These are phyloP conservation scores for Drosophila repleta DNA, from an alignment of 1,140 invertebrate genomes.

Conservation along the genomic window DNA sequence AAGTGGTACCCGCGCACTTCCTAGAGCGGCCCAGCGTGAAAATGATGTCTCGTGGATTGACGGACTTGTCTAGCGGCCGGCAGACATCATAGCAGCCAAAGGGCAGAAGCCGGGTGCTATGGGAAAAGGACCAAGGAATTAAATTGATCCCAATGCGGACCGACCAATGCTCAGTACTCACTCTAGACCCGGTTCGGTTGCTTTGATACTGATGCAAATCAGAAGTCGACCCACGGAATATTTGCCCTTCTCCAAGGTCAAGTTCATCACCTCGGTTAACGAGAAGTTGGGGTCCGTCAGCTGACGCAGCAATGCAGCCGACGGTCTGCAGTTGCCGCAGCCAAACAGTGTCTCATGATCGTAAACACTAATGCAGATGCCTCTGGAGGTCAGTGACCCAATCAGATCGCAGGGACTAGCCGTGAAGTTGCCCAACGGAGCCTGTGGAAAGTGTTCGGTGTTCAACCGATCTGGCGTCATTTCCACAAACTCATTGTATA, in stretches of 20 bases:
- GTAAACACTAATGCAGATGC: conserved; percentile 38
- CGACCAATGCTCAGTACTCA: conserved; percentile 5
- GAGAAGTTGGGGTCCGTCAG: conserved; percentile 47
- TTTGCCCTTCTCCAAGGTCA: conserved; percentile 13
- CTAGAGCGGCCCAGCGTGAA: conserved; percentile 59
- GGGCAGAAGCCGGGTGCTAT: conserved; percentile 26
- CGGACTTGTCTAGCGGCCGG: conserved; percentile 38
- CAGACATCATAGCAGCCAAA: conserved; percentile 63
- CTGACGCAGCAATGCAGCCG: conserved; percentile 8
- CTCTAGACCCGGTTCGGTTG: conserved; percentile 46
- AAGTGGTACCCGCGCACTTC: conserved; percentile 23
- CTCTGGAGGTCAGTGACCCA: conserved; percentile 29
- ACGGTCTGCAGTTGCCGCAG: conserved; percentile 22
- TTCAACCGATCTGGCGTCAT: conserved; percentile 33
- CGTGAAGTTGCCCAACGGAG: conserved; percentile 20
- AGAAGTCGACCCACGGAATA: conserved; percentile 6
- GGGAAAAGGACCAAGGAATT: too few relatives aligned
- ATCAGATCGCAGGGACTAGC: conserved; percentile 61
- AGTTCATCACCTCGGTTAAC: conserved; percentile 19
- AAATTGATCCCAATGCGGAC: neutral
- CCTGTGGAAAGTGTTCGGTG: conserved; percentile 14
- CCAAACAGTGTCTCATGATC: conserved; percentile 11
- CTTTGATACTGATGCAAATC: conserved; percentile 34
- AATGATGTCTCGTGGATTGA: conserved; percentile 53
- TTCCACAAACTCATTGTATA: conserved; percentile 44